A percentile compares a stretch with the other conserved stretches of the same genome.
Evolutionary conservation across 2,888 invertebrate genomes (phyloP).

Genomic region (Rhopalosiphum nymphaeae): DNA sequence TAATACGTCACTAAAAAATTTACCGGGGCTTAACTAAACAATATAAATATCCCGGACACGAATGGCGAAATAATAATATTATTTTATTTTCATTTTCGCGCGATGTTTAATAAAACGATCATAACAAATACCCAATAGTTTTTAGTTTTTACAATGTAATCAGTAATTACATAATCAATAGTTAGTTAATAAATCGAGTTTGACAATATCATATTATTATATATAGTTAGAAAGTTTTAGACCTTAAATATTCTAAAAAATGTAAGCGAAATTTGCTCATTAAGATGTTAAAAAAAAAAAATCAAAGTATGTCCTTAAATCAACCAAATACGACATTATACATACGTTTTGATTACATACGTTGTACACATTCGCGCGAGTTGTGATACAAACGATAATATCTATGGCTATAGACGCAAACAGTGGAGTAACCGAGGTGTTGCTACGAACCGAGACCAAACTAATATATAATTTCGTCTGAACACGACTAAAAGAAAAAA

Average conservation of each 20-base stretch:
- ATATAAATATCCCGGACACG: not conserved
- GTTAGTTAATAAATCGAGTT: not conserved
- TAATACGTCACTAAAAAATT: not conserved
- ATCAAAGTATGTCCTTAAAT: not conserved
- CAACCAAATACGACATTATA: not conserved
- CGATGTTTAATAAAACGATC: not conserved
- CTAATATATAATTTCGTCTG: not conserved
- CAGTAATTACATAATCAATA: not conserved
- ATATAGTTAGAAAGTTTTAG: not conserved
- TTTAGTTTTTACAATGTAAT: not conserved
- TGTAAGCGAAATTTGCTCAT: not conserved
- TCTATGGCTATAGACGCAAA: no score
- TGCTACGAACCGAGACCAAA: no score
- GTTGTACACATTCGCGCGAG: no score
- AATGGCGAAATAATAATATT: not conserved
- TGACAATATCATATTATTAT: not conserved
- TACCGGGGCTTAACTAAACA: not conserved
- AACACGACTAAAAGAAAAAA: not conserved
- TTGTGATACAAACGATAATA: no score
- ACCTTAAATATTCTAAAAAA: not conserved
- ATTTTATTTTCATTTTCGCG: not conserved
- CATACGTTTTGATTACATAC: no score
- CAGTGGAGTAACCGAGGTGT: no score
- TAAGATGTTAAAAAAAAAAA: not conserved
- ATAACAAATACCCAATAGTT: not conserved